A percentile compares a stretch with the other conserved stretches of the same genome.
phyloP scores from a whole-genome alignment of 1,140 invertebrate species.

The Sipha flava region DNA sequence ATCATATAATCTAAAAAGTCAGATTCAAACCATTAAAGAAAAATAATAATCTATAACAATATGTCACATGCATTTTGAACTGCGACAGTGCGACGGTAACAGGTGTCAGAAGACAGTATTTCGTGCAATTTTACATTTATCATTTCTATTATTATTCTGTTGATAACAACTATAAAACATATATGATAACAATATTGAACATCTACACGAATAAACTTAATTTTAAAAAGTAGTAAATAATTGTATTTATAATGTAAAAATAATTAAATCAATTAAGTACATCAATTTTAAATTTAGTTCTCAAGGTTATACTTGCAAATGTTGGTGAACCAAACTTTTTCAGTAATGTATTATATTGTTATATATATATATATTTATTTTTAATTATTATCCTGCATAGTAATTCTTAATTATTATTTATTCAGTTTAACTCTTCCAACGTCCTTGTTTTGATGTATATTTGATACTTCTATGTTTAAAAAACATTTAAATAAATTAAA shows the following conservation, averaged over 20 bases:
- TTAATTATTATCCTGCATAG: neutral
- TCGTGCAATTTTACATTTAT: neutral
- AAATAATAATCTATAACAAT: too few species aligned
- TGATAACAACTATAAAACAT: neutral
- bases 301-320: neutral
- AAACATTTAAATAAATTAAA: neutral
- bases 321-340: neutral
- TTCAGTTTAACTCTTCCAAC: neutral
- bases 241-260: neutral
- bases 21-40: too few species aligned
- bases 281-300: neutral
- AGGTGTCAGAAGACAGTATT: neutral
- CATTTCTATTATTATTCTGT: neutral
- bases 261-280: neutral
- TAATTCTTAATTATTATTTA: neutral
- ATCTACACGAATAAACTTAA: neutral
- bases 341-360: neutral
- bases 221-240: neutral
- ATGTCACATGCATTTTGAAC: too few species aligned
- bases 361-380: neutral
- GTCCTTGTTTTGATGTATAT: neutral
- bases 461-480: neutral
- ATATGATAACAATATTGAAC: neutral
- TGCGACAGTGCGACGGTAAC: too few species aligned
- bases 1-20: too few species aligned